phyloP scores from a whole-genome alignment of 2,113 vertebrate species.

The Pluvianellus socialis region DNA sequence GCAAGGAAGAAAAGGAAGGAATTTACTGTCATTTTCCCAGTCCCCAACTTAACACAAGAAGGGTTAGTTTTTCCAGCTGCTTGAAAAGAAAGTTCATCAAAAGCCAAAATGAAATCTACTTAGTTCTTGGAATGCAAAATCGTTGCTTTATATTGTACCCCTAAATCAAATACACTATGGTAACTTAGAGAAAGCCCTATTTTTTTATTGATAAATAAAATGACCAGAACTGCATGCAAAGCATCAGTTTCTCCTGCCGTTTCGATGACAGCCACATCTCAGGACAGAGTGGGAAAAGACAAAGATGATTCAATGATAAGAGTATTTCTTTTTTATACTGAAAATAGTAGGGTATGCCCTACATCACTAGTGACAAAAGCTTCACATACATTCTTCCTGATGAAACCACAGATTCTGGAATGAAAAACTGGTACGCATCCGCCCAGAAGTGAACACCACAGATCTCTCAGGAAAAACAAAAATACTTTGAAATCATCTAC shows the following conservation, averaged over 20 bases:
- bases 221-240: neutral
- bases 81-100: neutral
- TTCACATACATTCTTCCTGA: no score
- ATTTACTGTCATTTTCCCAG: neutral
- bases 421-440: neutral
- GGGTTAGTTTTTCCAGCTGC: neutral
- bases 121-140: neutral
- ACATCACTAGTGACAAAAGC: neutral
- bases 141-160: neutral
- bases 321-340: neutral
- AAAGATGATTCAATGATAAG: neutral
- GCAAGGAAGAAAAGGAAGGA: neutral
- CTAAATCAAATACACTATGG: neutral
- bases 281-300: neutral
- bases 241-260: neutral
- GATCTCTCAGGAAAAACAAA: neutral
- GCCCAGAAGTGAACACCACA: neutral
- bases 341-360: neutral
- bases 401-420: neutral
- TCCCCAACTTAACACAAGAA: neutral
- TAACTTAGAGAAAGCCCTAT: rapidly evolving
- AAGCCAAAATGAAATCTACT: neutral
- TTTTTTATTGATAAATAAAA: neutral
- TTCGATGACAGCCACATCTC: neutral
- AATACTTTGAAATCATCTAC: neutral